Evolutionary conservation across 2,888 invertebrate species (phyloP).

Genomic region (Busseola fusca): DNA sequence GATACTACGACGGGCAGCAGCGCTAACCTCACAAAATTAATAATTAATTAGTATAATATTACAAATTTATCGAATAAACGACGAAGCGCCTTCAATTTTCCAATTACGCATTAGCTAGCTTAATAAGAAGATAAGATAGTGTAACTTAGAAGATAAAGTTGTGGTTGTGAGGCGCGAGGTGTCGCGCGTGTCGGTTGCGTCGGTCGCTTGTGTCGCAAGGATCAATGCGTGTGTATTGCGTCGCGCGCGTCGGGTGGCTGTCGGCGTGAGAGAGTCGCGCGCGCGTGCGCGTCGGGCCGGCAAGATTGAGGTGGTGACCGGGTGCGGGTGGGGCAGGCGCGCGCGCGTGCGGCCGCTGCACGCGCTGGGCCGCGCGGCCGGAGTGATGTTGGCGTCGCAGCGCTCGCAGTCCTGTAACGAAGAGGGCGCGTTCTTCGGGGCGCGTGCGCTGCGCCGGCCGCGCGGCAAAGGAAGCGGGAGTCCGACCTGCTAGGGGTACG

Average conservation of each 20-base stretch:
- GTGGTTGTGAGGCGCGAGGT: constrained; percentile 58
- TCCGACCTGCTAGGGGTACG: constrained; percentile 90
- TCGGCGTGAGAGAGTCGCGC: constrained; percentile 65
- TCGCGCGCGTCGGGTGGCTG: constrained; percentile 54
- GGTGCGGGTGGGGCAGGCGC: constrained; percentile 87
- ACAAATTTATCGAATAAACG: constrained; percentile 74
- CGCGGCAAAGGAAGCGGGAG: constrained; percentile 89
- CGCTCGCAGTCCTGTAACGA: constrained; percentile 88
- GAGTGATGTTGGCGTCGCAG: constrained; percentile 86
- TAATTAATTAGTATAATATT: constrained; percentile 66
- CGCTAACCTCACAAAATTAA: constrained; percentile 69
- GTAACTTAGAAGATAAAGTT: constrained; percentile 68
- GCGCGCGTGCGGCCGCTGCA: constrained; percentile 88
- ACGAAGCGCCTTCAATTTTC: constrained; percentile 85
- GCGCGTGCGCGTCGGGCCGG: constrained; percentile 70
- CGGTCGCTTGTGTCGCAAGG: constrained; percentile 40
- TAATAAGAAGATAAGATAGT: constrained; percentile 70
- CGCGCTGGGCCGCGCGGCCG: constrained; percentile 85
- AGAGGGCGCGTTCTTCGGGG: constrained; percentile 88
- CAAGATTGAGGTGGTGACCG: constrained; percentile 88
- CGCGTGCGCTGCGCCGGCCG: constrained; percentile 88
- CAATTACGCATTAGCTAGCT: constrained; percentile 77
- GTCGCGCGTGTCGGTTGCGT: constrained; percentile 51
- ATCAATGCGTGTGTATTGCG: constrained; percentile 64
- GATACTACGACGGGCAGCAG: constrained; percentile 75